Conservation (phyloP, 2,888 invertebrate genomes). For the Cantharis lateralis region DNA sequence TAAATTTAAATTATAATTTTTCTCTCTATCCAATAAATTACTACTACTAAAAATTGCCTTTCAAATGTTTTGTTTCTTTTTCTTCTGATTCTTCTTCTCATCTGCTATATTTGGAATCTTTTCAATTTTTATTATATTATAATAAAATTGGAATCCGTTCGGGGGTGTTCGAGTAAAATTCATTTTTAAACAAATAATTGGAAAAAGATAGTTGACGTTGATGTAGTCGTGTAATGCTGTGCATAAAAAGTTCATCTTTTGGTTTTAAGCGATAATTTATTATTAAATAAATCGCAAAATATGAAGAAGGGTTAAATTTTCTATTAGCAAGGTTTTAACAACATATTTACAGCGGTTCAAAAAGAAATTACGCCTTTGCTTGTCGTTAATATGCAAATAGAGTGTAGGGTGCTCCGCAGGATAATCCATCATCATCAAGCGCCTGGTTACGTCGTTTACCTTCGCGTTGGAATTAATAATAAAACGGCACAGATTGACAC, state of each 20-base stretch:
- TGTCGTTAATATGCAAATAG: slow-evolving; percentile 29
- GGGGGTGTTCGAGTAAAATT: too few species aligned
- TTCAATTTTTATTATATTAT: too few species aligned
- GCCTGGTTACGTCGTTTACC: slow-evolving; percentile 25
- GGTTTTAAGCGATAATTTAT: neutral
- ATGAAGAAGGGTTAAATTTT: slow-evolving; percentile 13
- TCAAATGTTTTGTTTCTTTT: too few species aligned
- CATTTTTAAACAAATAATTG: too few species aligned
- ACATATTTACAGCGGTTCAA: slow-evolving; percentile 23
- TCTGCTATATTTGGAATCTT: too few species aligned
- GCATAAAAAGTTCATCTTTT: neutral
- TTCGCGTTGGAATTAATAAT: slow-evolving; percentile 33
- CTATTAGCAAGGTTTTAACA: slow-evolving; percentile 16
- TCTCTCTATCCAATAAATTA: too few species aligned
- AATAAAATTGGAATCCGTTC: too few species aligned
- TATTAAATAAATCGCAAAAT: neutral
- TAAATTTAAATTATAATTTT: too few species aligned
- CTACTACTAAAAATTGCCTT: too few species aligned
- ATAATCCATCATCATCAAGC: slow-evolving; percentile 30
- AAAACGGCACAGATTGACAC: slow-evolving; percentile 35
- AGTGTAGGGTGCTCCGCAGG: slow-evolving; percentile 21
- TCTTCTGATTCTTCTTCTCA: too few species aligned
- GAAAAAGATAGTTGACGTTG: too few species aligned
- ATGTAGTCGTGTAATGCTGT: too few species aligned
- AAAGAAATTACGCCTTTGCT: slow-evolving; percentile 25